phyloP scores from a whole-genome alignment of 2,888 invertebrate species.

The Icerya purchasi region DNA sequence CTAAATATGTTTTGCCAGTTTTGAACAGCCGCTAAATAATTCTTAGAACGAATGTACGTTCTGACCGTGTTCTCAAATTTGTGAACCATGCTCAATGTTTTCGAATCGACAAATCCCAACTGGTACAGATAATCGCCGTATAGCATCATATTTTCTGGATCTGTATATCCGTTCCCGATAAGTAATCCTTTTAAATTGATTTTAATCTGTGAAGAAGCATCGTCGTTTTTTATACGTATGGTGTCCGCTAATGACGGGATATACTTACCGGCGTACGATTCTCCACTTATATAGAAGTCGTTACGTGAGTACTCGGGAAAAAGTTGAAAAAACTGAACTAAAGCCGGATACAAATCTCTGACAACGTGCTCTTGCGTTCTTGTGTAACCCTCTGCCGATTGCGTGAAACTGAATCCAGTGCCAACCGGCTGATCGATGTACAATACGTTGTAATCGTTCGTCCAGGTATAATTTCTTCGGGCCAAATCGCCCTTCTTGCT shows the following conservation, averaged over 20 bases:
- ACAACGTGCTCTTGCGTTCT: slow-evolving; percentile 59
- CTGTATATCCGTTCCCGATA: slow-evolving; percentile 61
- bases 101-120: no score
- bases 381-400: slow-evolving; percentile 50
- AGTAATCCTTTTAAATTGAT: slow-evolving; percentile 48
- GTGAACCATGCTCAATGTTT: no score
- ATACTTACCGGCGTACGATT: no score
- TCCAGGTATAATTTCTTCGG: slow-evolving; percentile 57
- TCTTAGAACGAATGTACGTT: no score
- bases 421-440: slow-evolving; percentile 88
- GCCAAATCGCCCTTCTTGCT: slow-evolving; percentile 32
- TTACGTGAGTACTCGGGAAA: slow-evolving; percentile 52
- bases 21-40: no score
- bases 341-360: slow-evolving; percentile 48
- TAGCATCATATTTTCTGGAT: slow-evolving; percentile 51
- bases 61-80: no score
- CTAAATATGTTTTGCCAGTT: no score
- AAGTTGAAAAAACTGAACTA: slow-evolving; percentile 61
- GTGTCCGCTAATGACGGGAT: slow-evolving; percentile 54
- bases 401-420: slow-evolving; percentile 77
- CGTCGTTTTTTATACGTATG: slow-evolving; percentile 32
- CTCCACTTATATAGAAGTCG: slow-evolving; percentile 72
- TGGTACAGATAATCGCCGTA: slow-evolving; percentile 62
- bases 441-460: slow-evolving; percentile 49
- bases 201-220: slow-evolving; percentile 33